phyloP scores from a whole-genome alignment of 1,140 invertebrate genomes.

The Aphelinus atriplicis region DNA sequence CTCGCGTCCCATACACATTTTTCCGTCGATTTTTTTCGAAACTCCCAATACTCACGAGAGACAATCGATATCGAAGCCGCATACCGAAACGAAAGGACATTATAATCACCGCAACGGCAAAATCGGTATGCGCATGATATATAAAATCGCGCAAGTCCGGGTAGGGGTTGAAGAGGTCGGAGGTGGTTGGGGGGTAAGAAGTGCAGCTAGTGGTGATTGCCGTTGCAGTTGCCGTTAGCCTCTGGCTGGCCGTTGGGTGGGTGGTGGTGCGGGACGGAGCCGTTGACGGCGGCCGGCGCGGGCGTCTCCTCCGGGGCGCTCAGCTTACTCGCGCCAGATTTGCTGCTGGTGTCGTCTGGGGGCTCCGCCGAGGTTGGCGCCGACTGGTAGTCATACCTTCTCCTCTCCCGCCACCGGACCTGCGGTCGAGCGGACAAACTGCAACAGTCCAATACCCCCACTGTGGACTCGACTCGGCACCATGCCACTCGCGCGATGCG shows the following conservation, averaged over 20 bases:
- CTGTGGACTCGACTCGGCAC: constrained; percentile 59
- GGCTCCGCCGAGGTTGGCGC: constrained; percentile 50
- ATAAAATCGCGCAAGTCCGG: too few species aligned
- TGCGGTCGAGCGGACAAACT: constrained; percentile 69
- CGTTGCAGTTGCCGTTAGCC: constrained; percentile 20
- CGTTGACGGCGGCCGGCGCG: not conserved
- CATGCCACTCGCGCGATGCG: constrained; percentile 59
- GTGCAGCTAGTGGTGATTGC: not conserved
- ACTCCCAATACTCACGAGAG: too few species aligned
- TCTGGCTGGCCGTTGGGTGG: not conserved
- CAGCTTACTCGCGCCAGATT: constrained; percentile 29
- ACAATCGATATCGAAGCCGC: too few species aligned
- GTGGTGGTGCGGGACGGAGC: not conserved
- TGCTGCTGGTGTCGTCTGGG: constrained; percentile 35
- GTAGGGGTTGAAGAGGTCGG: not conserved
- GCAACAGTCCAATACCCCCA: constrained; percentile 64
- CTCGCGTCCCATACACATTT: too few species aligned
- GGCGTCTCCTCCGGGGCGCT: not conserved
- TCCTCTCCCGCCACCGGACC: constrained; percentile 69
- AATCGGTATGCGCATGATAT: too few species aligned
- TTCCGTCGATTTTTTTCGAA: too few species aligned
- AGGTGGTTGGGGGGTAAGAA: not conserved
- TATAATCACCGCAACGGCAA: too few species aligned
- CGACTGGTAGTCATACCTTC: constrained; percentile 70
- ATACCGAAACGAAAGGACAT: too few species aligned